phyloP scores from a whole-genome alignment of 2,888 invertebrate genomes.

The Aporophyla nigra region DNA sequence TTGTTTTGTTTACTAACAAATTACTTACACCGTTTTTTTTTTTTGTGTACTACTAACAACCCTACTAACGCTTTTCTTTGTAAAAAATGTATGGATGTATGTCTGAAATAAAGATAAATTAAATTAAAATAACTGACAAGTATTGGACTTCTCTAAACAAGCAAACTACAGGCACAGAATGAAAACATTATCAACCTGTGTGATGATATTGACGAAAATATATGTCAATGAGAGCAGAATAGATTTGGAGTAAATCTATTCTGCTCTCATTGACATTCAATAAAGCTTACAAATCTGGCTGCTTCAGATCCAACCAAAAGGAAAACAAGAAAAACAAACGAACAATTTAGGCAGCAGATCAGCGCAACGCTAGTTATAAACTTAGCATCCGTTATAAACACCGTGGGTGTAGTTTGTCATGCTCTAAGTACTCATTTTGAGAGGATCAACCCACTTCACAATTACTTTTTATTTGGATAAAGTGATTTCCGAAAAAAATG shows the following conservation, averaged over 20 bases:
- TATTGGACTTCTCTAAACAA: neutral
- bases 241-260: too few species aligned
- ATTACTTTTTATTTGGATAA: slow-evolving; percentile 57
- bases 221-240: too few species aligned
- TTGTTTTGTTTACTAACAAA: too few species aligned
- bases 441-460: slow-evolving; percentile 49
- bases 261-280: neutral
- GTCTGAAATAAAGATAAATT: too few species aligned
- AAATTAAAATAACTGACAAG: too few species aligned
- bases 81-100: too few species aligned
- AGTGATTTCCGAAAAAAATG: slow-evolving; percentile 55
- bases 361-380: slow-evolving; percentile 7
- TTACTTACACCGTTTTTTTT: too few species aligned
- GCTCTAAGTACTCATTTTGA: slow-evolving; percentile 50
- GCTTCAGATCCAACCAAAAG: neutral
- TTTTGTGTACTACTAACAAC: too few species aligned
- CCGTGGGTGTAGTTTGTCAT: slow-evolving; percentile 58
- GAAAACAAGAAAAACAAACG: neutral
- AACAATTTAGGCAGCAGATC: neutral
- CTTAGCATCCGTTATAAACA: slow-evolving; percentile 23
- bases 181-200: neutral
- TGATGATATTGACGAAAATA: neutral
- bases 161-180: neutral
- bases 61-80: too few species aligned
- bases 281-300: neutral